Evolutionary conservation across 1,140 invertebrate species (phyloP).

Genomic region (Drosophila takahashii): DNA sequence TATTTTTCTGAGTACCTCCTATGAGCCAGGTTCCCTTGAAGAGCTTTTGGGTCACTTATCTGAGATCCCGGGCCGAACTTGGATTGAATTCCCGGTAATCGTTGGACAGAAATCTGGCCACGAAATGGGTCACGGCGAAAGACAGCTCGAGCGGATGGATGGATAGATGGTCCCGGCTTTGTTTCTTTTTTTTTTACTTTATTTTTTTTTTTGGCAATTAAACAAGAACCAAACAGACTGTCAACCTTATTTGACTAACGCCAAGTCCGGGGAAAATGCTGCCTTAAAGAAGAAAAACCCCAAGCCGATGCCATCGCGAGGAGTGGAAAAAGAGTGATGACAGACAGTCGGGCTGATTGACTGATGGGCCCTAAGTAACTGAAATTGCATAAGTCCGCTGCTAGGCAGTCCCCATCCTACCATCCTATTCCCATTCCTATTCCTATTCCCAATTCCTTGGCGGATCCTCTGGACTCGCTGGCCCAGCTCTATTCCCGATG

Average conservation of each 20-base stretch:
- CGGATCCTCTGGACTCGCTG: conserved; percentile 2
- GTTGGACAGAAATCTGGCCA: not conserved
- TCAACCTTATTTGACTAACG: conserved; percentile 29
- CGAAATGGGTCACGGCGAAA: conserved; percentile 34
- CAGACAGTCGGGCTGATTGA: conserved; percentile 74
- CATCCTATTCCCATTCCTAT: not conserved
- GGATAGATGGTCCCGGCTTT: not conserved
- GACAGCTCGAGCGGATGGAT: conserved; percentile 1
- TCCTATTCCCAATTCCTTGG: not conserved
- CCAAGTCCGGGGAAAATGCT: conserved; percentile 1
- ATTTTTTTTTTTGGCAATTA: conserved; percentile 45
- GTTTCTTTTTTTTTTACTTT: conserved; percentile 6
- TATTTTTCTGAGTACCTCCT: conserved; percentile 1
- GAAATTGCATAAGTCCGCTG: conserved; percentile 67
- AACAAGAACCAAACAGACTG: conserved; percentile 8
- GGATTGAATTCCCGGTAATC: conserved; percentile 28
- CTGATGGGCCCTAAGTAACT: conserved; percentile 80
- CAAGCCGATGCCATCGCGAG: not conserved
- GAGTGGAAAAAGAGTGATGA: conserved; percentile 57
- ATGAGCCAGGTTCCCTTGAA: not conserved
- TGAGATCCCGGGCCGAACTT: not conserved
- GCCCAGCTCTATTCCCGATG: conserved; percentile 23
- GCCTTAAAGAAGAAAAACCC: not conserved
- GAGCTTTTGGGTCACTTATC: conserved; percentile 7
- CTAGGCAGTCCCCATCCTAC: not conserved